A percentile compares a stretch with the other conserved stretches of the same genome.
phyloP scores from a whole-genome alignment of 2,888 invertebrate species.

The Rhopalosiphum nymphaeae region DNA sequence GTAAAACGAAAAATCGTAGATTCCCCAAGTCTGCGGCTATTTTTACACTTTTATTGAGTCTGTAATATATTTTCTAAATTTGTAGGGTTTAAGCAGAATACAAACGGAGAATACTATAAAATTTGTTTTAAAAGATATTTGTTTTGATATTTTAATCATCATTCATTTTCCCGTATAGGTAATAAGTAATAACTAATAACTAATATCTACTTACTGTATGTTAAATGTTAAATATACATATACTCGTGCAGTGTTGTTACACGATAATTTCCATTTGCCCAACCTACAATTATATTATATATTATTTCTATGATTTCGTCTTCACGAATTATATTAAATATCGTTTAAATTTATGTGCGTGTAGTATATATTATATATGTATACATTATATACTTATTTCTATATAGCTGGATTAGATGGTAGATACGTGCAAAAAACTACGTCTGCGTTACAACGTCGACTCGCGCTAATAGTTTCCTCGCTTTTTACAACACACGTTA shows the following conservation, averaged over 20 bases:
- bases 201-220: neutral
- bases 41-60: neutral
- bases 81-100: neutral
- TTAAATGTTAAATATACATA: neutral
- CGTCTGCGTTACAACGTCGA: neutral
- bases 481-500: neutral
- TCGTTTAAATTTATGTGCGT: neutral
- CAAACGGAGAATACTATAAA: neutral
- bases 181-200: neutral
- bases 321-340: neutral
- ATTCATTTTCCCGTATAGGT: neutral
- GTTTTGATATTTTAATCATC: neutral
- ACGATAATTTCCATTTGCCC: neutral
- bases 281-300: neutral
- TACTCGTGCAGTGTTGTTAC: neutral
- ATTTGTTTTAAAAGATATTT: neutral
- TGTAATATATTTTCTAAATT: neutral
- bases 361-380: neutral
- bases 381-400: no score
- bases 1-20: neutral
- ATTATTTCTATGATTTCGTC: neutral
- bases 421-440: neutral
- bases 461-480: slow-evolving; percentile 13
- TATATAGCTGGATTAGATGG: neutral
- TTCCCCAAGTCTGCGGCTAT: neutral